phyloP scores from a whole-genome alignment of 2,113 vertebrate species.

The Pseudorasbora parva region DNA sequence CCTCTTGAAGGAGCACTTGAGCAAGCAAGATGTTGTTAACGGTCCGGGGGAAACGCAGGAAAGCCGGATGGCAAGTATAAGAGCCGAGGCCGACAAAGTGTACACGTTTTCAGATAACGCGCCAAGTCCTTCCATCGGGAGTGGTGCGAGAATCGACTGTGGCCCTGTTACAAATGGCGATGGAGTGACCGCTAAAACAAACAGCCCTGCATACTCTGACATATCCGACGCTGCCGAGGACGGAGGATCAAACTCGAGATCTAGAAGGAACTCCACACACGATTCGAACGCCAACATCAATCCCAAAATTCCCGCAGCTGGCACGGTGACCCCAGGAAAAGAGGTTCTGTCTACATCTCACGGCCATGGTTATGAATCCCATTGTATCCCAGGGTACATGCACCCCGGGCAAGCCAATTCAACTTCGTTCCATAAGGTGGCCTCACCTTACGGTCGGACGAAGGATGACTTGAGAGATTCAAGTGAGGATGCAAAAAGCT shows the following conservation, averaged over 20 bases:
- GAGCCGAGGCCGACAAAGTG: conserved; percentile 97
- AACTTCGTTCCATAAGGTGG: conserved; percentile 78
- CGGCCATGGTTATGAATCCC: conserved; percentile 93
- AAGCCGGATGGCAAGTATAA: conserved; percentile 97
- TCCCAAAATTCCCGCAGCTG: conserved; percentile 79
- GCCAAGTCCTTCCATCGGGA: conserved; percentile 96
- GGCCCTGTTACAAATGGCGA: conserved; percentile 84
- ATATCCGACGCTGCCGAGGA: conserved; percentile 96
- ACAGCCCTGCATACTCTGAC: conserved; percentile 96
- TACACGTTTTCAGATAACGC: conserved; percentile 99
- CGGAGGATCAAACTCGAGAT: conserved; percentile 88
- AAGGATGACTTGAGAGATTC: conserved; percentile 86
- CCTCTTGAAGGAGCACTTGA: conserved; percentile 96
- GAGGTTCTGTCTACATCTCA: conserved; percentile 91
- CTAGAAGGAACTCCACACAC: conserved; percentile 85
- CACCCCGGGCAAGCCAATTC: conserved; percentile 84
- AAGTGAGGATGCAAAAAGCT: conserved; percentile 82
- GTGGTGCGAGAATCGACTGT: conserved; percentile 88
- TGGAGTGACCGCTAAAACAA: conserved; percentile 83
- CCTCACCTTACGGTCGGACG: conserved; percentile 78
- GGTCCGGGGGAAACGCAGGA: conserved; percentile 90
- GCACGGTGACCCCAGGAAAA: conserved; percentile 79
- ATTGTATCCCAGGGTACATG: conserved; percentile 92
- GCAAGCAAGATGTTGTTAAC: conserved; percentile 88
- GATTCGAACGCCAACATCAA: conserved; percentile 82